Percentiles rank a stretch among this genome's conserved stretches.
phyloP scores from a whole-genome alignment of 2,888 invertebrate species.

The Silvanus unidentatus region DNA sequence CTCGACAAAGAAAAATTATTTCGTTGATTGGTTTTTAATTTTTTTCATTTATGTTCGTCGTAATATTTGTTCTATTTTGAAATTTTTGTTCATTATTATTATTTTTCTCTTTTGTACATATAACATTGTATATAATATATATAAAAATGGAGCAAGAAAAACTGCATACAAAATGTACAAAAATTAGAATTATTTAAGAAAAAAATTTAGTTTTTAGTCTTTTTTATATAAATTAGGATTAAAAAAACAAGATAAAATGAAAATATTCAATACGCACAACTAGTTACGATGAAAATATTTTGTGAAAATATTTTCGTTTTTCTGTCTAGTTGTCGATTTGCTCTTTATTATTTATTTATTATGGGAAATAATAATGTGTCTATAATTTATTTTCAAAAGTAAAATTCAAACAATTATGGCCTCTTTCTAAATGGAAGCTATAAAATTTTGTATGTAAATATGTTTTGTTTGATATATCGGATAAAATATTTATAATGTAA shows the following conservation, averaged over 20 bases:
- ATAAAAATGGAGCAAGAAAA: constrained; percentile 26
- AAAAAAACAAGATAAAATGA: not conserved
- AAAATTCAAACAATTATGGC: constrained; percentile 13
- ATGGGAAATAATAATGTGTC: constrained; percentile 6
- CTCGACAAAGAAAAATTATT: constrained; percentile 13
- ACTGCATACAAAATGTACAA: constrained; percentile 27
- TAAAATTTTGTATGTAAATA: constrained; percentile 46
- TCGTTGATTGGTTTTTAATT: constrained; percentile 13
- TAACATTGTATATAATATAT: constrained; percentile 29
- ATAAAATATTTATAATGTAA: constrained; percentile 13
- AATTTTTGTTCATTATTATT: constrained; percentile 16
- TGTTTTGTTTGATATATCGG: constrained; percentile 38
- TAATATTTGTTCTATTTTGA: constrained; percentile 14
- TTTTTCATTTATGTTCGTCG: constrained; percentile 10
- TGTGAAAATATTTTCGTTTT: constrained; percentile 17
- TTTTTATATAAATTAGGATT: constrained; percentile 12
- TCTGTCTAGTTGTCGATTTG: constrained; percentile 29
- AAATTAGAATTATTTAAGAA: constrained; percentile 25
- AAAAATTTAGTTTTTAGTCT: constrained; percentile 24
- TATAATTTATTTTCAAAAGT: not conserved
- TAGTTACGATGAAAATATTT: constrained; percentile 18
- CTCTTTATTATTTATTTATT: constrained; percentile 26
- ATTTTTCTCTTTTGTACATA: constrained; percentile 18
- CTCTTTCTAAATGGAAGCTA: constrained; percentile 29
- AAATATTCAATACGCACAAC: constrained; percentile 21